Evolutionary conservation across 2,888 invertebrate genomes (phyloP).

Genomic region (Cyclophora punctaria): DNA sequence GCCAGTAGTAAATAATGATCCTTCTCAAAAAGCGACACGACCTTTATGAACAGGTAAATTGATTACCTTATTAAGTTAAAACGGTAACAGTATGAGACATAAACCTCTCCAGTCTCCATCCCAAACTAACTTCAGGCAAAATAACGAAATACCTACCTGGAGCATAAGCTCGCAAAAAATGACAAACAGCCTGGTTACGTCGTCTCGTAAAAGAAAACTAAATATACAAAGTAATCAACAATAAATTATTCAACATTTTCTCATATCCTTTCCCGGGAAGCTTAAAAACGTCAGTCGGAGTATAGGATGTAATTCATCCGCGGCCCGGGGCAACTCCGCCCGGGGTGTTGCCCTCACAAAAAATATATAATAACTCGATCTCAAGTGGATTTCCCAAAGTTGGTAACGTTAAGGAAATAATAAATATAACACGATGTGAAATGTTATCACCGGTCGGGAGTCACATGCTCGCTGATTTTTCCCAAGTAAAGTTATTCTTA

Average conservation of each 20-base stretch:
- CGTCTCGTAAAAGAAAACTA: conserved; percentile 1
- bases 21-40: no score
- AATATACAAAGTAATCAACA: conserved; percentile 4
- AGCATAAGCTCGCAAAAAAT: no score
- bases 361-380: conserved; percentile 3
- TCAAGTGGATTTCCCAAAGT: conserved; percentile 15
- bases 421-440: conserved; percentile 16
- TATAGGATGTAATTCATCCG: conserved; percentile 13
- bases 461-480: conserved; percentile 4
- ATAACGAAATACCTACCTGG: no score
- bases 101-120: no score
- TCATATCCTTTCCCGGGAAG: conserved; percentile 8
- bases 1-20: no score
- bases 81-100: no score
- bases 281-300: conserved; percentile 12
- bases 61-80: no score
- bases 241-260: conserved; percentile 10
- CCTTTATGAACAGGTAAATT: no score
- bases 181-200: no score
- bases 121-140: no score
- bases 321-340: conserved; percentile 10
- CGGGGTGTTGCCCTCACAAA: conserved; percentile 12
- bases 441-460: conserved; percentile 14
- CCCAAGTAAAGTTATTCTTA: conserved; percentile 2
- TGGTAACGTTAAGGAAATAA: conserved; percentile 16